Conservation (phyloP, 2,888 invertebrate genomes). For the Ditylenchus weischeri region DNA sequence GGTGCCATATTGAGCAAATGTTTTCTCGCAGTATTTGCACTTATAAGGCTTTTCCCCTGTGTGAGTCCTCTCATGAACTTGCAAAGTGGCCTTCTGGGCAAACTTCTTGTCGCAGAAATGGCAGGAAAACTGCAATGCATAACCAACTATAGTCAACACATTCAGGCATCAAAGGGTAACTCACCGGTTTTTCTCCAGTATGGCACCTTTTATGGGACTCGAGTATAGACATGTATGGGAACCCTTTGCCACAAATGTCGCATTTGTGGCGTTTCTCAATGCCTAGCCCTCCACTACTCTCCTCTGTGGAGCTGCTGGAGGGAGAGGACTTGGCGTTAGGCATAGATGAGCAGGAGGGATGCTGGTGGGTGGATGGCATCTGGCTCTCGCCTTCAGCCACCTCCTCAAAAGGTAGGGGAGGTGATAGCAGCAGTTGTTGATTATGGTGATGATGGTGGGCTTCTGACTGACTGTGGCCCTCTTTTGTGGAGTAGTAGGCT, state of each 20-base stretch:
- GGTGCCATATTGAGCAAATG: slow-evolving; percentile 59
- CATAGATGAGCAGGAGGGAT: too few relatives aligned
- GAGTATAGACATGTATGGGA: slow-evolving; percentile 58
- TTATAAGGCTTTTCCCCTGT: slow-evolving; percentile 58
- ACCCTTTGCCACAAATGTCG: slow-evolving; percentile 53
- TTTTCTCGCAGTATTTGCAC: slow-evolving; percentile 57
- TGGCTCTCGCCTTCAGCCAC: not conserved
- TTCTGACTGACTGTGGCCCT: not conserved
- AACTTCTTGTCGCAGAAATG: slow-evolving; percentile 57
- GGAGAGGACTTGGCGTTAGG: too few relatives aligned
- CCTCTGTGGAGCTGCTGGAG: not conserved
- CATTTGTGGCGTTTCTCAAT: slow-evolving; percentile 55
- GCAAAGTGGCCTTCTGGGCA: slow-evolving; percentile 59
- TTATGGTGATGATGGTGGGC: slow-evolving; percentile 5
- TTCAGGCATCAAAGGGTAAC: not conserved
- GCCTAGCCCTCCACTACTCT: slow-evolving; percentile 8
- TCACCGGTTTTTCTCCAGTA: slow-evolving; percentile 56
- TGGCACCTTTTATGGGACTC: slow-evolving; percentile 59
- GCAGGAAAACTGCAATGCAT: slow-evolving; percentile 45
- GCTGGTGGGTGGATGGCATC: not conserved
- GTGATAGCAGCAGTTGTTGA: too few relatives aligned
- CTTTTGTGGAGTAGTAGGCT: too few relatives aligned
- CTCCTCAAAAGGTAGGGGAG: not conserved
- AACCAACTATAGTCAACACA: too few relatives aligned
- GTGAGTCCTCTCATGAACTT: slow-evolving; percentile 58